Evolutionary conservation across 2,797 vertebrate genomes (phyloP), one percentile per base, ranked within the genome.

Genomic region (Sebastes variabilis): DNA sequence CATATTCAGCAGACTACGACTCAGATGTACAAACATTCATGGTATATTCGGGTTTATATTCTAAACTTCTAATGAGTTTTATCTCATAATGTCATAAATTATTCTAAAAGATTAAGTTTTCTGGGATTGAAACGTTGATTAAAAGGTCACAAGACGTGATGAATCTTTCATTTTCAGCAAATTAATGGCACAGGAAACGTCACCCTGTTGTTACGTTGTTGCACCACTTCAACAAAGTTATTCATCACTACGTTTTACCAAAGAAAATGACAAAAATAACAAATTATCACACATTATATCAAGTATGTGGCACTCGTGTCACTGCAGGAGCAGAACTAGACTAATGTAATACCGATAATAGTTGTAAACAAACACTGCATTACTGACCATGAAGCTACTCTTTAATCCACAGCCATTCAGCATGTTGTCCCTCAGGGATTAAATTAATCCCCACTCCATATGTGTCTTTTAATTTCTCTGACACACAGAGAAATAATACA

Each of bases 361-460:
- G 64, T 92, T 80, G 75, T 75, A 81, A 85, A 79, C 70, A 83
- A 84, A 89, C 71, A 66, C 77, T 74, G 75, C 70, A 74, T 78
- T 77, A 67, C 62, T 77, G 77, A 80, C 77, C 77, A 64, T 64
- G 55, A 80, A 30, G 81, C 72, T 79, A 55, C 75, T 84, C 67
- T 84, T 82, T 91, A 91, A 93, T 93, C 87, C 79, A 85, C 71
- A 66, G 30, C 32, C 54, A 83, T 1, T 42, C 65, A 87, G 76
- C 78, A 80, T 86, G 73, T 87, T 89, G 87, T 84, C 82, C 65
- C 65, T 72, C 66, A 72, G 75, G 87, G 84, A 89, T 93, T 90
- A 90, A 83, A 90, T 88, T 83, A 91, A 92, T 90, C 85, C 75
- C 77, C 60, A 88, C 87, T 81, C 77, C 56, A 49, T 77, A 85